Conservation (phyloP, 2,113 vertebrate genomes). For the Buteo buteo region DNA sequence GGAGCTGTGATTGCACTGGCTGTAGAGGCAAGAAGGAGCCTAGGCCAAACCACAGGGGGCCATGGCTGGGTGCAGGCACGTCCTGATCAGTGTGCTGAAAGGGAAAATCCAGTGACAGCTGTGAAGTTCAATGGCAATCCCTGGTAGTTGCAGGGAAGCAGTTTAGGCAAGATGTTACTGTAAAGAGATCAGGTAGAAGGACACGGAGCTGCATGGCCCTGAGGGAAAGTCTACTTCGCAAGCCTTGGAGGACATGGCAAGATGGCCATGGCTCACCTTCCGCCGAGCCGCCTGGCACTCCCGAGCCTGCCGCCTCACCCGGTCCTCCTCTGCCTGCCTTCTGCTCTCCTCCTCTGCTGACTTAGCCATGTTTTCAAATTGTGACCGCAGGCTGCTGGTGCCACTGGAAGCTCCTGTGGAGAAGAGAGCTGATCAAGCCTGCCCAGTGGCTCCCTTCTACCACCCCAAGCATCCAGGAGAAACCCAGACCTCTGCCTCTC, state of each 20-base stretch:
- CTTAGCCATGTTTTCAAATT: constrained; percentile 88
- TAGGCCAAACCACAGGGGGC: neutral
- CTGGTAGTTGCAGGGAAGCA: neutral
- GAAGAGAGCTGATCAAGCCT: neutral
- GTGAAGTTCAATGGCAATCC: neutral
- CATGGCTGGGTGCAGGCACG: neutral
- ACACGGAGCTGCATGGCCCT: neutral
- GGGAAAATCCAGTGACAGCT: neutral
- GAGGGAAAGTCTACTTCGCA: neutral
- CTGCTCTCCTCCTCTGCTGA: constrained; percentile 77
- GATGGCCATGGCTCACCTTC: constrained; percentile 20
- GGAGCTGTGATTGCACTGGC: neutral
- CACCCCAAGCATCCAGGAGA: neutral
- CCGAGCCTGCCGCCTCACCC: constrained; percentile 67
- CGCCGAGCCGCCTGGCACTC: constrained; percentile 55
- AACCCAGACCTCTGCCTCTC: neutral
- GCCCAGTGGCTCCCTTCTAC: neutral
- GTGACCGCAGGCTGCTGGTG: constrained; percentile 83
- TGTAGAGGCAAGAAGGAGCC: neutral
- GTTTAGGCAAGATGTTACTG: neutral
- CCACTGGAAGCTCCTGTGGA: constrained; percentile 62
- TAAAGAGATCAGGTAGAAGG: neutral
- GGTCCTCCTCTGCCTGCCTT: constrained; percentile 78
- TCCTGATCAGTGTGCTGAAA: neutral
- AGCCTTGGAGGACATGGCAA: neutral